Percentiles rank a stretch among this genome's conserved stretches.
Conservation (phyloP, 1,140 invertebrate genomes). For the Ceratoteleas bidentatus region DNA sequence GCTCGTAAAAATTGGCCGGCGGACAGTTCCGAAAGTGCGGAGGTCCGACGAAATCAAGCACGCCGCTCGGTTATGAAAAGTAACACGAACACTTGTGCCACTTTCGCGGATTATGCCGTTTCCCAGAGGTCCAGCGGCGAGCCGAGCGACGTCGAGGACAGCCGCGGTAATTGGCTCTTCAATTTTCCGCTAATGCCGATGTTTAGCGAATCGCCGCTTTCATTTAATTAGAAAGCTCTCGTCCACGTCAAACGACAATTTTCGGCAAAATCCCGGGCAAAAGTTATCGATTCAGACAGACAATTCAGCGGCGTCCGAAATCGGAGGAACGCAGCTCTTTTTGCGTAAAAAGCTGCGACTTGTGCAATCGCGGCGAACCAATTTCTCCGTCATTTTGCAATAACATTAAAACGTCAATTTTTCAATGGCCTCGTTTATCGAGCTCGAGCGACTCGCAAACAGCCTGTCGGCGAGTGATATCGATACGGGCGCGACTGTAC, state of each 20-base stretch:
- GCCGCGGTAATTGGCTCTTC: slow-evolving; percentile 23
- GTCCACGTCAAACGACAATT: background rate
- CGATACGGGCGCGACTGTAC: too few species aligned
- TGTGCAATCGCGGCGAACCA: too few species aligned
- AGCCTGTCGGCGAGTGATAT: too few species aligned
- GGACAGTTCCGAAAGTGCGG: slow-evolving; percentile 33
- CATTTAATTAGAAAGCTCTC: background rate
- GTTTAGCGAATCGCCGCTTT: slow-evolving; percentile 4
- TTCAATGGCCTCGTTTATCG: too few species aligned
- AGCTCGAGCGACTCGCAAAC: too few species aligned
- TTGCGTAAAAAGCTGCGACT: too few species aligned
- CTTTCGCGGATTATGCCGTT: slow-evolving; percentile 58
- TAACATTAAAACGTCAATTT: too few species aligned
- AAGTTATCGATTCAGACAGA: too few species aligned
- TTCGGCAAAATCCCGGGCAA: too few species aligned
- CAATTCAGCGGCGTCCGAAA: too few species aligned
- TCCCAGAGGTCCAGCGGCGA: slow-evolving; percentile 19
- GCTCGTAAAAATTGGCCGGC: slow-evolving; percentile 33
- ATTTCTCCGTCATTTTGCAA: background rate
- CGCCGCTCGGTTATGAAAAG: slow-evolving; percentile 53
- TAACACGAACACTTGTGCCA: slow-evolving; percentile 56
- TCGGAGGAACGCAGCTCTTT: too few species aligned
- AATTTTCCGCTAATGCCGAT: slow-evolving; percentile 10
- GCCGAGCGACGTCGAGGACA: slow-evolving; percentile 14
- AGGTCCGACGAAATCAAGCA: slow-evolving; percentile 40